Base-by-base conservation (phyloP, 2,888 invertebrate genomes). In the Tridacna gigas region DNA sequence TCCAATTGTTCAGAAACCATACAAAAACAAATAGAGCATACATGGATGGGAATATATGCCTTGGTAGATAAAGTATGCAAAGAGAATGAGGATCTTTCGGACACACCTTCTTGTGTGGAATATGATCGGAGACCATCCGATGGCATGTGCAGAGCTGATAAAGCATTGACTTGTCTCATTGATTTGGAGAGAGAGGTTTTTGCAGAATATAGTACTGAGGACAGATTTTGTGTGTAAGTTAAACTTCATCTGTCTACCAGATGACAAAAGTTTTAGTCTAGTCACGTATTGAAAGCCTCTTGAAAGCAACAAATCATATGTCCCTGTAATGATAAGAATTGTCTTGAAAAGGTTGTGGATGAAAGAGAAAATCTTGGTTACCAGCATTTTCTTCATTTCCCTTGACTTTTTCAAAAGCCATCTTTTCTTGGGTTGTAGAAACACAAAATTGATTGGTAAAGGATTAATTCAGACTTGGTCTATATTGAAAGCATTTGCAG, bases 201-300 rank as follows among this genome's bases (percentile, higher is more conserved):
- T 61, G 63, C 28, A 12, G 51, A 63, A 13, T n/a, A 26, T 4
- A 71, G 73, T 18, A 86, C 82, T 11, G 80, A 86, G 22, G 47
- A 75, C 0, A 79, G 80, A 79, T 80, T 86, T 76, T 83, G 83
- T 26, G 71, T 60, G 86, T 86, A 86, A 63, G 86, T 80, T 25
- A 20, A n/a, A 56, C 56, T 56, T 56, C 18, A 56, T 5, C 56
- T n/a, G 4, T 9, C 4, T 56, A 18, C 56, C n/a, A 56, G n/a
- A 5, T 20, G 2, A n/a, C 56, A 56, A 2, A 2, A 18, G n/a
- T 20, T 56, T 56, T 20, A 56, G 56, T 5, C 56, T 56, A 9
- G 37, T 56, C n/a, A 1, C 56, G 9, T 56, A 20, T 5, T n/a
- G n/a, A 56, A 56, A 56, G 56, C 56, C 1, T 18, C n/a, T n/a